These are phyloP conservation scores for Hycleus phaleratus DNA, from an alignment of 1,140 invertebrate genomes.

Conservation along the genomic window DNA sequence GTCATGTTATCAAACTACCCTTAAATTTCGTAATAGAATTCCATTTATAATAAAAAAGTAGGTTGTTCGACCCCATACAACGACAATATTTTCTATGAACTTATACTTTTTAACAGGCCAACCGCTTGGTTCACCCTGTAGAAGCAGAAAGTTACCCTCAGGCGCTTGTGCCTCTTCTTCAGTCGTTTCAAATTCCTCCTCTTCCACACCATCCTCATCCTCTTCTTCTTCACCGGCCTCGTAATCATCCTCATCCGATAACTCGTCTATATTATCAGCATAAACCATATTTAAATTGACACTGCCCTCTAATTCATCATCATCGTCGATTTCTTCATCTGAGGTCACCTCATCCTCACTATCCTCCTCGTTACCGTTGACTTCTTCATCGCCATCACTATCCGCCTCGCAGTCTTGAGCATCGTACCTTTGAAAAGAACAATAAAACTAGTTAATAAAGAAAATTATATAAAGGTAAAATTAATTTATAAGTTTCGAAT, in stretches of 20 bases:
- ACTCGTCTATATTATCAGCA: slow-evolving; percentile 59
- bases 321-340: slow-evolving; percentile 37
- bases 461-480: no score
- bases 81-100: background rate
- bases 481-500: no score
- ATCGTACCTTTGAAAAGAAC: slow-evolving; percentile 43
- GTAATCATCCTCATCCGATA: slow-evolving; percentile 55
- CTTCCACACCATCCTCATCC: slow-evolving; percentile 50
- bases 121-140: no score
- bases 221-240: slow-evolving; percentile 58
- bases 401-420: slow-evolving; percentile 60
- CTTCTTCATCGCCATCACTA: slow-evolving; percentile 64
- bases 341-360: slow-evolving; percentile 48
- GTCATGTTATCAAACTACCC: no score
- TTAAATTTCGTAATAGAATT: no score
- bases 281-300: slow-evolving; percentile 57
- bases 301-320: slow-evolving; percentile 54
- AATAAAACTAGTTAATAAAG: background rate
- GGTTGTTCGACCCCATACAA: no score
- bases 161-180: slow-evolving; percentile 47
- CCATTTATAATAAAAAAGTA: no score
- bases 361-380: slow-evolving; percentile 67
- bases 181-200: slow-evolving; percentile 41
- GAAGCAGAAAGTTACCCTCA: slow-evolving; percentile 22
- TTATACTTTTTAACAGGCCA: no score